These are phyloP conservation scores for Entelurus aequoreus DNA, from an alignment of 2,113 vertebrate genomes.

Conservation along the genomic window DNA sequence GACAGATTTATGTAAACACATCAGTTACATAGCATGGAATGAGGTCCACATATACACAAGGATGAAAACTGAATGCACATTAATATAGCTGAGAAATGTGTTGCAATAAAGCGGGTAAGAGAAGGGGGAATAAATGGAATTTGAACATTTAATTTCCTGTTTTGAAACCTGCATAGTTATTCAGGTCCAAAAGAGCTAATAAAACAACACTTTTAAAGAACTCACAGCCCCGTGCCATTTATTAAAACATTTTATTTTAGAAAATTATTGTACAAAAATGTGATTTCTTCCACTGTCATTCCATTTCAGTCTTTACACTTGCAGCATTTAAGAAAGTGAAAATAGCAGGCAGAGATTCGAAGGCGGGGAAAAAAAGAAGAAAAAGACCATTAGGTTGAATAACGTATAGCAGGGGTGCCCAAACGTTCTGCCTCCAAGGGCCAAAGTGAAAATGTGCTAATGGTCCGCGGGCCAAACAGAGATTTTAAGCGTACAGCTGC, in stretches of 20 bases:
- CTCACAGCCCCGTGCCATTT: slow-evolving; percentile 16
- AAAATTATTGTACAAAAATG: slow-evolving; percentile 63
- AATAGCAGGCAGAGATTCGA: slow-evolving; percentile 43
- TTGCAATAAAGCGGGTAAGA: background rate
- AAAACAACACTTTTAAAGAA: background rate
- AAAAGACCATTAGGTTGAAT: slow-evolving; percentile 42
- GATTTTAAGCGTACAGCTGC: no score
- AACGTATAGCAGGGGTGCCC: background rate
- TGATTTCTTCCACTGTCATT: slow-evolving; percentile 33
- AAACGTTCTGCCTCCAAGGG: no score
- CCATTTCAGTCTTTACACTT: slow-evolving; percentile 49
- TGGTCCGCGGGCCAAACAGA: no score
- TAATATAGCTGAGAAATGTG: background rate
- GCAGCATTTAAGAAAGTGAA: slow-evolving; percentile 41
- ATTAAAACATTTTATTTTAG: slow-evolving; percentile 53
- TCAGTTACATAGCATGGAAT: slow-evolving; percentile 49
- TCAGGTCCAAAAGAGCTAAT: background rate
- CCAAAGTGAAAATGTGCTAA: no score
- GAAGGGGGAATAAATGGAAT: background rate
- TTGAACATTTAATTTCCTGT: no score
- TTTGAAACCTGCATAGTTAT: background rate
- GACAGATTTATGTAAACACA: slow-evolving; percentile 57
- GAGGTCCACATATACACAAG: slow-evolving; percentile 32
- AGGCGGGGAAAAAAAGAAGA: slow-evolving; percentile 21
- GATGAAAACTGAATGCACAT: slow-evolving; percentile 16